Base-by-base conservation (phyloP, 2,888 invertebrate genomes). In the Charanyca ferruginea region DNA sequence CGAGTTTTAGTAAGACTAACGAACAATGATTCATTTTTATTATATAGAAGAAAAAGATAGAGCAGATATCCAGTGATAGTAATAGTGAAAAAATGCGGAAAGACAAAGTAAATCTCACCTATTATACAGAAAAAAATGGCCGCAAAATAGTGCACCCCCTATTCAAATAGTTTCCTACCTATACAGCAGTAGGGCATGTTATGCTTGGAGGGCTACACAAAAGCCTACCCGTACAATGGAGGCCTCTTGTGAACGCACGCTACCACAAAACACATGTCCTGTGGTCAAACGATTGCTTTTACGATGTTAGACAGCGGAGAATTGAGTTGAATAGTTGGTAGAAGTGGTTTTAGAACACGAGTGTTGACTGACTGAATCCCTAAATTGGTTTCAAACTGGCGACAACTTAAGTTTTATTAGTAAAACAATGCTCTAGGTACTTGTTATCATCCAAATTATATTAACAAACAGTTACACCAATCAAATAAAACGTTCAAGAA, bases 261-360 rank as follows among this genome's bases (percentile, higher is more conserved):
- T 86, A 84, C 87, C 89, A 88, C 90, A 86, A 87, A 90, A 92
- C 92, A 91, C 89, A 86, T 91, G 92, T 90, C 85, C 89, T 85
- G 90, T 80, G 91, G 93, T 90, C 91, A 92, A 88, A 87, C 88
- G 88, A 89, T 88, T 89, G 86, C 79, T 84, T 88, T 67, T 85
- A 83, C 85, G 77, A 61, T 53, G 22, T 35, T 70, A n/a, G 3
- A 67, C 67, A 8, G 44, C 25, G n/a, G 77, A 87, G 86, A 90
- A 35, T 11, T 23, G 77, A 61, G 18, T 11, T 38, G 60, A 20
- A 68, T 66, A 5, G 22, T 22, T 16, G 9, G 13, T 11, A 49
- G 11, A n/a, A n/a, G n/a, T n/a, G n/a, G 25, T 42, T 69, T 67
- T 32, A 20, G 23, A 28, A 28, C 23, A 28, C 11, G 11, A n/a